Base-by-base conservation (phyloP, 2,113 vertebrate species). In the Xenopus laevis region DNA sequence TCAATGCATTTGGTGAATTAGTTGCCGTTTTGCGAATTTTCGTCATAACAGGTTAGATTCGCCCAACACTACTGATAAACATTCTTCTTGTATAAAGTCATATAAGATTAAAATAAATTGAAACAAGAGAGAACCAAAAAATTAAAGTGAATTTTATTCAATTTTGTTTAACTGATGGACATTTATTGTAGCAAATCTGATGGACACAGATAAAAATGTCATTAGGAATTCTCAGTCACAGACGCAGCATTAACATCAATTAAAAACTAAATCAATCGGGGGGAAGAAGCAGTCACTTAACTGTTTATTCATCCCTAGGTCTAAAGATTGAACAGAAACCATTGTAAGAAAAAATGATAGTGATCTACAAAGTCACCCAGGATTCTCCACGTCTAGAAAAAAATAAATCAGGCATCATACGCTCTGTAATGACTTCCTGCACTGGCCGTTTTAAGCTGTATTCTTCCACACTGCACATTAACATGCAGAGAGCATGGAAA, bases 81-180 rank as follows among this genome's bases (percentile, higher is more conserved):
- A 62, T 61, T 61, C 21, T 27, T 27, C 30, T 23, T 62, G 40
- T 67, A 45, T 23, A 2, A 46, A 45, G 18, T 15, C 11, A 45
- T 65, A 73, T 18, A 21, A 5, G 6, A 64, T 21, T 1, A 59
- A 40, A 40, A 33, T 6, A 40, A 40, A 40, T 5, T 27, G 23
- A 40, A 40, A 7, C 33, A 40, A 40, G 33, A 9, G 6, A 27
- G 7, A 64, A 13, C 17, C 20, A 47, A 60, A 47, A 23, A 23
- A 67, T 45, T 50, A 50, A 68, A 18, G 71, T 67, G 20, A 60
- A 60, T 60, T 68, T 68, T 74, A 68, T 74, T 74, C 2, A 57
- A 63, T 61, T 59, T 23, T 67, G 67, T 68, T 68, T 40, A 74
- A 66, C 7, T 17, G 10, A 59, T 47, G 62, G 30, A 59, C 72